Evolutionary conservation across 1,140 invertebrate genomes (phyloP).

Genomic region (Lepidurus couesii): DNA sequence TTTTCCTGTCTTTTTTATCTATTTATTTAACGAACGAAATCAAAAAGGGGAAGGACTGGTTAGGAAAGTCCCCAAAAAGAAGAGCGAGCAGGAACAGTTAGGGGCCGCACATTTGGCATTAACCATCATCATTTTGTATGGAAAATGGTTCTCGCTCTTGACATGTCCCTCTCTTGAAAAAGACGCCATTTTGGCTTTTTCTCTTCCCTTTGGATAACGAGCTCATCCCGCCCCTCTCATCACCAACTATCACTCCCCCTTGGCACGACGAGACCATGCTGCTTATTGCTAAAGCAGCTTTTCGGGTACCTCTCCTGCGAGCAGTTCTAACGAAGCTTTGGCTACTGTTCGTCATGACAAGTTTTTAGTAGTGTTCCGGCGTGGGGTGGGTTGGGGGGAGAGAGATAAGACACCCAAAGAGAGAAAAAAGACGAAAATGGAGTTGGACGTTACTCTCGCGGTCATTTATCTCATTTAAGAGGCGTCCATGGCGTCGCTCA

Average conservation of each 20-base stretch:
- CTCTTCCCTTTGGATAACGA: constrained; percentile 11
- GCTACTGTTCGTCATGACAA: constrained; percentile 1
- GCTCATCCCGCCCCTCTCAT: constrained; percentile 17
- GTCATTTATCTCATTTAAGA: constrained; percentile 9
- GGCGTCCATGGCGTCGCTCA: constrained; percentile 9
- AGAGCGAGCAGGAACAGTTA: background rate
- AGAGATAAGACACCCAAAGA: background rate
- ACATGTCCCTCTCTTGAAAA: constrained; percentile 17
- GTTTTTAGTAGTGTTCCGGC: background rate
- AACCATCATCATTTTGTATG: constrained; percentile 18
- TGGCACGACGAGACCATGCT: constrained; percentile 13
- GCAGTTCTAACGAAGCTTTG: background rate
- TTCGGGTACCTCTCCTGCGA: background rate
- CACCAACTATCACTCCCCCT: constrained; percentile 17
- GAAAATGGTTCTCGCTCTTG: constrained; percentile 18
- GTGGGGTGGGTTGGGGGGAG: background rate
- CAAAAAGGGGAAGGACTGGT: too few relatives aligned
- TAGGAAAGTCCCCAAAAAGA: background rate
- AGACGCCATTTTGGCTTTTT: constrained; percentile 18
- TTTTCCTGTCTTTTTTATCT: too few relatives aligned
- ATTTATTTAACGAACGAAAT: too few relatives aligned
- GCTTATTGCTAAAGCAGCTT: background rate
- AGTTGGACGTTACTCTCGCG: constrained; percentile 5
- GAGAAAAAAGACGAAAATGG: background rate
- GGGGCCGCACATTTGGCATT: background rate